Conservation (phyloP, 2,888 invertebrate species). For the Microdon myrmicae region DNA sequence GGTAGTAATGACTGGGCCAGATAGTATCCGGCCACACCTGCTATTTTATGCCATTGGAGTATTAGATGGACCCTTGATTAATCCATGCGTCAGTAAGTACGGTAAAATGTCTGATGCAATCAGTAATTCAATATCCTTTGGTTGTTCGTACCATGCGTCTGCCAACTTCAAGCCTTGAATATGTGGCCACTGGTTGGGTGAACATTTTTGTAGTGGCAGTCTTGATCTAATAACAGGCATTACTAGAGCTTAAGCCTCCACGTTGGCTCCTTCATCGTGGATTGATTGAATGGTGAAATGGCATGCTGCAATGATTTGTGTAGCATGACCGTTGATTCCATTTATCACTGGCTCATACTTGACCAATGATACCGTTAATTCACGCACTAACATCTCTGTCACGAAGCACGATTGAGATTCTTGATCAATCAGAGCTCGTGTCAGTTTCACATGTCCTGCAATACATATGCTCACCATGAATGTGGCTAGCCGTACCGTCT, state of each 20-base stretch:
- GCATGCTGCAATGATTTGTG: neutral
- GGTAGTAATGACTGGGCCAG: neutral
- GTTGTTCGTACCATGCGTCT: too few relatives aligned
- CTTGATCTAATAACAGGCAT: neutral
- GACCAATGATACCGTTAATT: neutral
- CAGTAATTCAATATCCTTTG: neutral
- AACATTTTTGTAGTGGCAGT: neutral
- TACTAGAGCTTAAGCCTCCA: neutral
- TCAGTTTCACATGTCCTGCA: too few relatives aligned
- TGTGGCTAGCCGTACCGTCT: too few relatives aligned
- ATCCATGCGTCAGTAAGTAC: neutral
- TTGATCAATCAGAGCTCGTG: too few relatives aligned
- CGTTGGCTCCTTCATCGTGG: too few relatives aligned
- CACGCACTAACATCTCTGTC: too few relatives aligned
- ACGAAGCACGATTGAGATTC: too few relatives aligned
- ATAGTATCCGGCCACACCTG: too few relatives aligned
- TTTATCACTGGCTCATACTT: conserved; percentile 1
- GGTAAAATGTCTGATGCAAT: neutral
- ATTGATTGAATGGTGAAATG: conserved; percentile 1
- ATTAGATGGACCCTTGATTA: neutral
- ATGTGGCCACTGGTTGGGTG: neutral
- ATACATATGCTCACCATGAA: too few relatives aligned
- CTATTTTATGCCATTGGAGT: too few relatives aligned
- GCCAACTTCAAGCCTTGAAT: neutral
- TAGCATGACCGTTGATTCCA: conserved; percentile 6